Evolutionary conservation across 2,113 vertebrate species (phyloP), one percentile per base, ranked within the genome.

Genomic region (Pycnonotus jocosus): DNA sequence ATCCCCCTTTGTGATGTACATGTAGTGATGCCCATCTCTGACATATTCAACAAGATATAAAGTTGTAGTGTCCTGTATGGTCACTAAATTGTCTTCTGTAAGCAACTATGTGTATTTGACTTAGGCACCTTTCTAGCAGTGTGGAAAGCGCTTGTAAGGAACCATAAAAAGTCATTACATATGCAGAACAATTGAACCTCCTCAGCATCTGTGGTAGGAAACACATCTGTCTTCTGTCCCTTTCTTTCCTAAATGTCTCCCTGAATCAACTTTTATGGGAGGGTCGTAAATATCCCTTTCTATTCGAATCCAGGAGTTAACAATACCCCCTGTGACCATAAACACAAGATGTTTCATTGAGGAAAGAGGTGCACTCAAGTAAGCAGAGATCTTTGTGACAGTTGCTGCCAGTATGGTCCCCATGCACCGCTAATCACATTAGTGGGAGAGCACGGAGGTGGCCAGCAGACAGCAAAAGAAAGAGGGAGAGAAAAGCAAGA

Each of bases 351-450:
- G 97, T 69, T 97, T 97, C 98, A 97, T 97, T 98, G 95, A 96
- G 97, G 98, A 97, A 97, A 96, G 98, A 98, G 98, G 98, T 97
- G 95, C 96, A 97, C 94, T 97, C 97, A 94, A 98, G 98, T 98
- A 98, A 98, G 98, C 98, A 98, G 98, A 97, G 97, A 97, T 98
- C 97, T 98, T 97, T 98, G 97, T 97, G 97, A 96, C 97, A 97
- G 96, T 97, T 95, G 95, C 97, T 95, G 92, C 96, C 76, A 97
- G 95, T 90, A 97, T 98, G 98, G 98, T 98, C 98, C 98, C 98
- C 98, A 98, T 98, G 98, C 98, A 97, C 98, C 96, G 97, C 98
- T 99, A 99, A 99, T 99, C 99, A 99, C 98, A 99, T 99, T 99
- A 98, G 98, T 96, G 96, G 96, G 97, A 98, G 98, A 98, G 98